Evolutionary conservation across 2,888 invertebrate genomes (phyloP).

Genomic region (Philereme transversata): DNA sequence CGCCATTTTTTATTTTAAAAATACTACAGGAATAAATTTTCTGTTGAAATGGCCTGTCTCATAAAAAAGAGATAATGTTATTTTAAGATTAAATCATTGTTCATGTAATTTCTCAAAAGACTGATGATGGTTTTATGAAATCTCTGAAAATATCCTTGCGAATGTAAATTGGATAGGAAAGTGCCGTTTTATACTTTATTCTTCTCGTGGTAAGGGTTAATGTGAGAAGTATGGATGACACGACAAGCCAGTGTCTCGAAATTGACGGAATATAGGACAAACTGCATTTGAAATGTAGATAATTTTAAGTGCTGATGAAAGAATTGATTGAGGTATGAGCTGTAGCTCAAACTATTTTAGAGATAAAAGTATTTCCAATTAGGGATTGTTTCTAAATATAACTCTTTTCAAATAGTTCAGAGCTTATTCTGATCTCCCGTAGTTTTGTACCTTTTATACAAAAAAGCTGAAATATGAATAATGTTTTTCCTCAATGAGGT

Average conservation of each 20-base stretch:
- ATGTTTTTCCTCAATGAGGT: conserved; percentile 14
- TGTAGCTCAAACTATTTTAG: conserved; percentile 8
- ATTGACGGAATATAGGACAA: conserved; percentile 27
- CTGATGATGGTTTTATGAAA: conserved; percentile 1
- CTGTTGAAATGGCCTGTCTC: background rate
- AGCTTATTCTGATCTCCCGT: conserved; percentile 1
- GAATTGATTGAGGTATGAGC: conserved; percentile 4
- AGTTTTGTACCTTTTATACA: conserved; percentile 23
- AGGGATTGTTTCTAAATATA: conserved; percentile 10
- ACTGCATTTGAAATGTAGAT: conserved; percentile 37
- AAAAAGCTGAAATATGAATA: conserved; percentile 20
- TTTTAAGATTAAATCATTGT: background rate
- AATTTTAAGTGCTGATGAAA: conserved; percentile 8
- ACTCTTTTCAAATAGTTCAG: background rate
- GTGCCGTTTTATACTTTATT: background rate
- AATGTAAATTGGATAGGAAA: background rate
- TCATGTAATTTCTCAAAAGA: conserved; percentile 4
- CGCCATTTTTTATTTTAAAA: background rate
- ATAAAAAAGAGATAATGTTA: background rate
- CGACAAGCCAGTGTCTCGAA: conserved; percentile 18
- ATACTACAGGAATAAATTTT: background rate
- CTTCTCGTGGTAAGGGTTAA: conserved; percentile 10
- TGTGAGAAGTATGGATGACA: conserved; percentile 8
- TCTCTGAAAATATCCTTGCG: background rate
- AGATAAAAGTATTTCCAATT: conserved; percentile 8